Conservation (phyloP, 1,140 invertebrate genomes). For the Lucilia cuprina region DNA sequence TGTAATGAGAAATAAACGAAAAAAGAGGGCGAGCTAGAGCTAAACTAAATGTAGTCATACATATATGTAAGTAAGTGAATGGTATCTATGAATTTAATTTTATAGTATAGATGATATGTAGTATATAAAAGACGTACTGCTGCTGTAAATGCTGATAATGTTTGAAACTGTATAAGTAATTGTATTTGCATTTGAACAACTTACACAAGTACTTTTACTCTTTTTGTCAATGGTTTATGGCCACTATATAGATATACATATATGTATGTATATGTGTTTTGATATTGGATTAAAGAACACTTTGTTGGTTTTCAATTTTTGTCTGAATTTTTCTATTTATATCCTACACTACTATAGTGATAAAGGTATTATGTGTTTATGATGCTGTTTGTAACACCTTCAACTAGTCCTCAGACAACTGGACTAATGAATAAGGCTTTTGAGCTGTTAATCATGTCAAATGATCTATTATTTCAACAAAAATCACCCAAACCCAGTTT, state of each 20-base stretch:
- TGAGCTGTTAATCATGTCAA: no score
- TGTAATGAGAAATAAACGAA: not conserved
- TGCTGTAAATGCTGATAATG: not conserved
- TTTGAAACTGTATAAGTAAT: not conserved
- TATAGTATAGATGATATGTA: not conserved
- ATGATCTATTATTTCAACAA: no score
- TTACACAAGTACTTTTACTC: not conserved
- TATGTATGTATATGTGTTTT: no score
- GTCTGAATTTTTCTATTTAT: no score
- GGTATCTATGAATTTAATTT: not conserved
- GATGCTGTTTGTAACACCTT: no score
- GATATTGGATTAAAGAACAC: not conserved
- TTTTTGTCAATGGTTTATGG: not conserved
- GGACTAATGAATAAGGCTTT: no score
- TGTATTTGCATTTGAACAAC: not conserved
- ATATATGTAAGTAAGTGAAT: no score
- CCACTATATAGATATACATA: not conserved
- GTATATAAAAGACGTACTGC: not conserved
- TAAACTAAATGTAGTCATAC: no score
- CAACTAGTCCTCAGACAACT: no score
- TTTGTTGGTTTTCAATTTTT: not conserved
- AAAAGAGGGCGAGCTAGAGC: not conserved
- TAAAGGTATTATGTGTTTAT: no score
- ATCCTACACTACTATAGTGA: no score
- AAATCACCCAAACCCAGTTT: no score